Evolutionary conservation across 2,113 vertebrate genomes (phyloP).

Genomic region (Zeus faber): DNA sequence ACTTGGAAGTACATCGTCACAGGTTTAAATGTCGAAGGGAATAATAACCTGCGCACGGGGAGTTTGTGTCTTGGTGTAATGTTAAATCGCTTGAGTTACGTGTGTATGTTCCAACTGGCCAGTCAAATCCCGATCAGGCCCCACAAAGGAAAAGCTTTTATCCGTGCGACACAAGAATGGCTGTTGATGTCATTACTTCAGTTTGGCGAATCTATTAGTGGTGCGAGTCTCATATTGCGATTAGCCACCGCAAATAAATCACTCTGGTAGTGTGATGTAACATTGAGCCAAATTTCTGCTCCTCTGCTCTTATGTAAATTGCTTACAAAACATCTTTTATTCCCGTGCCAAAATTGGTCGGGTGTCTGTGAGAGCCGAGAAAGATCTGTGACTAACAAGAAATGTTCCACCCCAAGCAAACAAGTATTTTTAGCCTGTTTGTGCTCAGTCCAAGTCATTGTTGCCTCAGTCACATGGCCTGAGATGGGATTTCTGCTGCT

Average conservation of each 20-base stretch:
- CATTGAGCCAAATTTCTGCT: constrained; percentile 3
- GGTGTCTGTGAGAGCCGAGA: constrained; percentile 26
- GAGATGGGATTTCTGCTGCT: constrained; percentile 15
- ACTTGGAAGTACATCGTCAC: too few relatives aligned
- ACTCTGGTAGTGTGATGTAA: too few relatives aligned
- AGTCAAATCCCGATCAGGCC: too few relatives aligned
- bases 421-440: constrained; percentile 57
- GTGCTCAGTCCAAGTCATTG: constrained; percentile 59
- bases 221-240: background rate
- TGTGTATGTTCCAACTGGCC: too few relatives aligned
- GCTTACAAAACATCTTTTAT: constrained; percentile 30
- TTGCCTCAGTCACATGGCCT: constrained; percentile 51
- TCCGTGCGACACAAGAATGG: constrained; percentile 12
- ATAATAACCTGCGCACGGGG: too few relatives aligned
- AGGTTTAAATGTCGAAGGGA: too few relatives aligned
- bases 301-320: constrained; percentile 26
- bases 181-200: constrained; percentile 10
- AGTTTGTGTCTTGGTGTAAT: too few relatives aligned
- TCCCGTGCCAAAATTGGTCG: constrained; percentile 25
- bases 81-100: too few relatives aligned
- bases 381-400: constrained; percentile 52
- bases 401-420: constrained; percentile 41
- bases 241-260: constrained; percentile 7
- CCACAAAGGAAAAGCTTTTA: constrained; percentile 9
- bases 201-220: background rate